Percentiles rank a stretch among this genome's conserved stretches.
Evolutionary conservation across 2,797 vertebrate genomes (phyloP).

Genomic region (Lacerta agilis): DNA sequence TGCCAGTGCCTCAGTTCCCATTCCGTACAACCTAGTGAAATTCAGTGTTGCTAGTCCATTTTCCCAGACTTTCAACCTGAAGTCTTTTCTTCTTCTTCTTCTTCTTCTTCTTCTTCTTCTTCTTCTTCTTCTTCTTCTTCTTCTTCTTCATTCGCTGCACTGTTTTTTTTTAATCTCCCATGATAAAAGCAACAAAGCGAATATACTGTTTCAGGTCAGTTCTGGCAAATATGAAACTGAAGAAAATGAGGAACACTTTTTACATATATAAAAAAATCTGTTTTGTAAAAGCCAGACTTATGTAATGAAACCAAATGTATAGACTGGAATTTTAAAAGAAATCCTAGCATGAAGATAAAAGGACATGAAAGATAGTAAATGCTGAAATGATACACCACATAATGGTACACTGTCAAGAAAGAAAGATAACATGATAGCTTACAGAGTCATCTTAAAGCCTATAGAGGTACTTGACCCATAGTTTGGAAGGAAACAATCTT

Average conservation of each 20-base stretch:
- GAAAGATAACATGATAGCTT: constrained; percentile 96
- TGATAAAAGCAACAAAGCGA: constrained; percentile 78
- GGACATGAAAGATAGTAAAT: constrained; percentile 91
- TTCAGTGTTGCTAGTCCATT: constrained; percentile 67
- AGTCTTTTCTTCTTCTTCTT: constrained; percentile 52
- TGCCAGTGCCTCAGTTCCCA: constrained; percentile 19
- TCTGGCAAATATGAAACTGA: constrained; percentile 78
- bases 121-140: constrained; percentile 54
- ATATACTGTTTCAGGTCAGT: constrained; percentile 76
- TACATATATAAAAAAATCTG: constrained; percentile 51
- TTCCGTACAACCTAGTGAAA: constrained; percentile 43
- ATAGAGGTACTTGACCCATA: constrained; percentile 89
- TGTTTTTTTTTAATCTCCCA: constrained; percentile 75
- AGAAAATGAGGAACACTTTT: constrained; percentile 76
- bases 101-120: constrained; percentile 68
- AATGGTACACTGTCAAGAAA: constrained; percentile 92
- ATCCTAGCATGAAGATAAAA: constrained; percentile 83
- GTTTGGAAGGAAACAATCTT: constrained; percentile 90
- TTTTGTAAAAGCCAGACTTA: constrained; percentile 76
- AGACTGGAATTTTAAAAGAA: constrained; percentile 80
- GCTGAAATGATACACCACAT: constrained; percentile 90
- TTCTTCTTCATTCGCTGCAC: constrained; percentile 71
- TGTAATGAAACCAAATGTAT: constrained; percentile 80
- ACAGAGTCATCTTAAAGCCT: constrained; percentile 86
- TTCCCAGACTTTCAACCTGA: constrained; percentile 67